phyloP scores from a whole-genome alignment of 2,113 vertebrate genomes.

The Amblyornis subalaris region DNA sequence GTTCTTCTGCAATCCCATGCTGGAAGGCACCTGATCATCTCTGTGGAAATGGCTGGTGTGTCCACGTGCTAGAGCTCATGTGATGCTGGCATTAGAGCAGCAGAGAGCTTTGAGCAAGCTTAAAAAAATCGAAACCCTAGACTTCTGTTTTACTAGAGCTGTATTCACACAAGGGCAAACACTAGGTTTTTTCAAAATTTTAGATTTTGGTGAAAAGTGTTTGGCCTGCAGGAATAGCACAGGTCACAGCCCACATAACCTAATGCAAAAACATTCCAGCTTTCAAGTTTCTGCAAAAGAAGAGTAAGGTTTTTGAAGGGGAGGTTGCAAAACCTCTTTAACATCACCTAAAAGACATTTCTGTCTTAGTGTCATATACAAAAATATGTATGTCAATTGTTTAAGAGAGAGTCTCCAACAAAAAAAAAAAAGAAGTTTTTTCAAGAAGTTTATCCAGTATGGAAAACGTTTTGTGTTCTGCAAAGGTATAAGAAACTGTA shows the following conservation, averaged over 20 bases:
- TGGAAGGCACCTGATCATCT: neutral
- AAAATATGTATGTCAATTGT: neutral
- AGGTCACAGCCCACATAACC: neutral
- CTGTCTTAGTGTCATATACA: neutral
- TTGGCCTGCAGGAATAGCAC: neutral
- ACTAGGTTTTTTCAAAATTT: neutral
- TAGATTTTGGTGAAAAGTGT: neutral
- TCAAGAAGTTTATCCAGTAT: neutral
- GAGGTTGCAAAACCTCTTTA: neutral
- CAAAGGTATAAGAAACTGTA: neutral
- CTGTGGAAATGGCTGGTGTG: neutral
- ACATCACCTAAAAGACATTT: neutral
- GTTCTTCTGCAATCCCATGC: neutral
- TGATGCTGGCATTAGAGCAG: neutral
- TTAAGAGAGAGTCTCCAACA: neutral
- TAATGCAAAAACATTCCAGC: neutral
- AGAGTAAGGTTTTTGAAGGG: neutral
- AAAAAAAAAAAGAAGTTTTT: neutral
- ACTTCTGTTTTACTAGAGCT: neutral
- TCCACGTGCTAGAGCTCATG: neutral
- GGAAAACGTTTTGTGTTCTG: neutral
- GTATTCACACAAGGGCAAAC: neutral
- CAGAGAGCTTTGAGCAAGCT: neutral
- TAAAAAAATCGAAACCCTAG: neutral
- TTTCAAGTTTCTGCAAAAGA: neutral